Conservation (phyloP, 64 coral and sea anemone species). For the Platygyra sinensis region DNA sequence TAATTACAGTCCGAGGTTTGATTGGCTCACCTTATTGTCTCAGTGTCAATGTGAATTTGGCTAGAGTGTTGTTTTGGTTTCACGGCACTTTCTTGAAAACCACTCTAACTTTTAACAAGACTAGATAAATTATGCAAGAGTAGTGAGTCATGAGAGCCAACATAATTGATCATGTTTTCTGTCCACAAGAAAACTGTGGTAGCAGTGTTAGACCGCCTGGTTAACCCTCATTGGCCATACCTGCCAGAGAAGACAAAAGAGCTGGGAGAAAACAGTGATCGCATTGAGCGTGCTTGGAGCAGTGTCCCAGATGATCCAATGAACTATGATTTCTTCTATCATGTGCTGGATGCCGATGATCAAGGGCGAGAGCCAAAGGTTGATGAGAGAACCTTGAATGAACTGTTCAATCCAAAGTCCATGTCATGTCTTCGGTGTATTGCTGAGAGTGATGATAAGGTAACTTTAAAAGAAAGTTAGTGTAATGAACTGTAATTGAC, state of each 20-base stretch:
- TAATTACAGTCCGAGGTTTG: too few species aligned
- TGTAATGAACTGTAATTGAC: not conserved
- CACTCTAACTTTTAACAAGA: too few species aligned
- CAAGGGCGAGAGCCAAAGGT: slow-evolving; percentile 62
- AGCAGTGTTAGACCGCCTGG: slow-evolving; percentile 78
- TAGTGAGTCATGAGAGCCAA: not conserved
- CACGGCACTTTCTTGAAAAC: too few species aligned
- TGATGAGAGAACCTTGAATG: slow-evolving; percentile 32
- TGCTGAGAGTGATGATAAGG: slow-evolving; percentile 88
- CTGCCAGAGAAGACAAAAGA: slow-evolving; percentile 72
- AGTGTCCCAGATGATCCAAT: slow-evolving; percentile 95
- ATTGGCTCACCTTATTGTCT: too few species aligned
- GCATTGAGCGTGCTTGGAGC: slow-evolving; percentile 78
- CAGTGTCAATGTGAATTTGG: too few species aligned
- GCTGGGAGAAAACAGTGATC: slow-evolving; percentile 27
- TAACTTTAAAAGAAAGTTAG: not conserved
- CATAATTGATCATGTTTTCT: not conserved
- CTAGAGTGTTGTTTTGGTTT: too few species aligned
- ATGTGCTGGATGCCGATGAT: slow-evolving; percentile 89
- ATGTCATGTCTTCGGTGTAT: slow-evolving; percentile 83
- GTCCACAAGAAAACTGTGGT: slow-evolving; percentile 81
- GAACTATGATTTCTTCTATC: slow-evolving; percentile 90
- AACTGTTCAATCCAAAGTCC: slow-evolving; percentile 52
- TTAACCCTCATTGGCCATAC: slow-evolving; percentile 94
- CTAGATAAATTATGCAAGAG: too few species aligned